These are phyloP conservation scores for Xiphophorus hellerii DNA, from an alignment of 2,113 vertebrate species.

Conservation along the genomic window DNA sequence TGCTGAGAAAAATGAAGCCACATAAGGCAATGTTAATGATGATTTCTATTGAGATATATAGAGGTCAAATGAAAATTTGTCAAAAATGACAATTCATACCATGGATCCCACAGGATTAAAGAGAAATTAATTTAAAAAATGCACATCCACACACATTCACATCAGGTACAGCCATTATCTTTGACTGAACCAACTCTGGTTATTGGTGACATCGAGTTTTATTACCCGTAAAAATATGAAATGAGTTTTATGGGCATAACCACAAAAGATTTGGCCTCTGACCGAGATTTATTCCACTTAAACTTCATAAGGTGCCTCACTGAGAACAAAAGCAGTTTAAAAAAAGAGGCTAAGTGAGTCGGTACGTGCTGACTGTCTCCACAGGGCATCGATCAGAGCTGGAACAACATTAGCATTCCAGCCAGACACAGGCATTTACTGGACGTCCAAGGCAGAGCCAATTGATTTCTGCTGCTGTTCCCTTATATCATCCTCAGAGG, in stretches of 20 bases:
- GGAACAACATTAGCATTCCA: constrained; percentile 58
- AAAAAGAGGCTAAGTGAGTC: neutral
- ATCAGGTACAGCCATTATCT: too few species aligned
- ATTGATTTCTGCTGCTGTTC: constrained; percentile 53
- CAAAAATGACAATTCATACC: fast-evolving
- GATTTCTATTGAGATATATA: too few species aligned
- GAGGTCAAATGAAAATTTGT: too few species aligned
- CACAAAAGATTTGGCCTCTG: neutral
- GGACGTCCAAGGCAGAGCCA: constrained; percentile 31
- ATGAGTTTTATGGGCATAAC: neutral
- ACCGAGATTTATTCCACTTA: neutral
- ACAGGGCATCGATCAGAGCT: constrained; percentile 41
- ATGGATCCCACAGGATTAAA: too few species aligned
- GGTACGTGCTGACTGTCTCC: constrained; percentile 12
- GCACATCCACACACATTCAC: too few species aligned
- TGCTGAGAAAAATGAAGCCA: too few species aligned
- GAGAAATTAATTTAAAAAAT: too few species aligned
- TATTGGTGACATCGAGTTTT: too few species aligned
- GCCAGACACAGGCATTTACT: constrained; percentile 29
- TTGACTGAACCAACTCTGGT: too few species aligned
- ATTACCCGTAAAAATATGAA: too few species aligned
- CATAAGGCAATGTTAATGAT: too few species aligned
- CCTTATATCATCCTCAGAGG: constrained; percentile 39
- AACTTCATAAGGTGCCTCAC: neutral
- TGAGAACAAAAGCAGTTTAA: neutral